Percentiles rank a stretch among this genome's conserved stretches.
phyloP scores from a whole-genome alignment of 2,888 invertebrate genomes.

The Galerucella calmariensis region DNA sequence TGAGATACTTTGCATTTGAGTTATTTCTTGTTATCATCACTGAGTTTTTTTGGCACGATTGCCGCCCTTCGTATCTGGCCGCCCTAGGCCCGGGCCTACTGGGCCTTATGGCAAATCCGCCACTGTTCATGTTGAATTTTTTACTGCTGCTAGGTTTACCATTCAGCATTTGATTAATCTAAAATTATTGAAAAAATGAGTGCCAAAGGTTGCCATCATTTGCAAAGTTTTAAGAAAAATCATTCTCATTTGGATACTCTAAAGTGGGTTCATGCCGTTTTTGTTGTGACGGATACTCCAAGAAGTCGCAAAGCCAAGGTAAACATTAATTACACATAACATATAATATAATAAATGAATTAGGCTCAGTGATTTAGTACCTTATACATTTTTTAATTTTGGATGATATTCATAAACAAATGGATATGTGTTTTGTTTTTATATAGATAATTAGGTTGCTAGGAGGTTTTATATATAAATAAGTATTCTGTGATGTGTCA shows the following conservation, averaged over 20 bases:
- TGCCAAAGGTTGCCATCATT: conserved; percentile 77
- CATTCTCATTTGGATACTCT: conserved; percentile 73
- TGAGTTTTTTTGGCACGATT: too few relatives aligned
- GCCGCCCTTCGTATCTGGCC: too few relatives aligned
- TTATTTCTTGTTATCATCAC: too few relatives aligned
- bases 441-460: not conserved
- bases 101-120: too few relatives aligned
- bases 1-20: too few relatives aligned
- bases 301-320: conserved; percentile 89
- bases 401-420: not conserved
- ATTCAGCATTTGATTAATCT: not conserved
- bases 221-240: conserved; percentile 79
- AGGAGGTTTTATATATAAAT: not conserved
- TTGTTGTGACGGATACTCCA: conserved; percentile 83
- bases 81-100: too few relatives aligned
- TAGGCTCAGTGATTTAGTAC: too few relatives aligned
- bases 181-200: conserved; percentile 47
- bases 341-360: not conserved
- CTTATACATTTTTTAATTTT: not conserved
- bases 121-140: not conserved
- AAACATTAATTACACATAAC: conserved; percentile 15
- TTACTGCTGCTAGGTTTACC: not conserved
- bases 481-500: not conserved
- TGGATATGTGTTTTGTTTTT: not conserved
- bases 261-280: conserved; percentile 83